phyloP scores from a whole-genome alignment of 2,113 vertebrate genomes.

The Percopsis transmontana region DNA sequence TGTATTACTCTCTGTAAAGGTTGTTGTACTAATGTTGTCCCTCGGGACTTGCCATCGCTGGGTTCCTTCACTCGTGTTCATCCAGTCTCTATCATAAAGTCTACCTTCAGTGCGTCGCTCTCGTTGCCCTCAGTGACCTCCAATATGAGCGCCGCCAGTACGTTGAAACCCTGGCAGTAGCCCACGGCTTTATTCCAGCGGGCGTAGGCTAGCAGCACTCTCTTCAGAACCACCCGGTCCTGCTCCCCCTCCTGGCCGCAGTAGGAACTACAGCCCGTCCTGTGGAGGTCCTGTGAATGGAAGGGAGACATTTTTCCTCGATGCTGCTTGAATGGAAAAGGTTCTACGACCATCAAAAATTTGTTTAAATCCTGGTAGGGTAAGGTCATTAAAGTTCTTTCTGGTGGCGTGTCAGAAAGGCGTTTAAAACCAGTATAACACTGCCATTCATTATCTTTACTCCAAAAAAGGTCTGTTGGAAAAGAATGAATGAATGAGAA shows the following conservation, averaged over 20 bases:
- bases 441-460: too few relatives aligned
- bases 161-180: slow-evolving; percentile 75
- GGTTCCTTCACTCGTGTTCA: not conserved
- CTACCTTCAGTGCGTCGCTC: slow-evolving; percentile 72
- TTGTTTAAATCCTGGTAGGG: too few relatives aligned
- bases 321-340: not conserved
- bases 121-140: slow-evolving; percentile 69
- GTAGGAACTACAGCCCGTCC: slow-evolving; percentile 73
- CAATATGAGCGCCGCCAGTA: slow-evolving; percentile 70
- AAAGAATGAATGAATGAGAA: not conserved
- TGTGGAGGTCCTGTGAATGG: slow-evolving; percentile 70
- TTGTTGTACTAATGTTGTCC: too few relatives aligned
- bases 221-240: slow-evolving; percentile 74
- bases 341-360: too few relatives aligned
- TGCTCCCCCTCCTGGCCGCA: slow-evolving; percentile 74
- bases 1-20: too few relatives aligned
- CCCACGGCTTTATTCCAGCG: slow-evolving; percentile 74
- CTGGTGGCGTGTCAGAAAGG: too few relatives aligned
- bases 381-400: too few relatives aligned
- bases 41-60: too few relatives aligned
- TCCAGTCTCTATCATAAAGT: not conserved
- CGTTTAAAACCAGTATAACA: too few relatives aligned
- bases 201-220: slow-evolving; percentile 70
- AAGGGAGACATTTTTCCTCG: not conserved
- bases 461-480: not conserved